A percentile compares a stretch with the other conserved stretches of the same genome.
phyloP scores from a whole-genome alignment of 2,113 vertebrate species.

The Podarcis cretensis region DNA sequence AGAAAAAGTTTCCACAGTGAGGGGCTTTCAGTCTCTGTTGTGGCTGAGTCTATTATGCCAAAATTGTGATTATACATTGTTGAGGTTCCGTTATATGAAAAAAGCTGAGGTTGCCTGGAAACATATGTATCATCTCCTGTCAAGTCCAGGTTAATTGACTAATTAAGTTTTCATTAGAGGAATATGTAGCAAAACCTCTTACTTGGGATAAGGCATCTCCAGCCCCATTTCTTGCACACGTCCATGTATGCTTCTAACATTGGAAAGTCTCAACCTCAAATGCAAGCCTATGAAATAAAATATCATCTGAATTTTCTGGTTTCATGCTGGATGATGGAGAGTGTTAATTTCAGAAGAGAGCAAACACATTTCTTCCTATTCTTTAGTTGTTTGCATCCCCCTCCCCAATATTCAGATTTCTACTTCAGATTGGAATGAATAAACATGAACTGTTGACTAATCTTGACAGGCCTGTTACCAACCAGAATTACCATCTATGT shows the following conservation, averaged over 20 bases:
- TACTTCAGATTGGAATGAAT: not conserved
- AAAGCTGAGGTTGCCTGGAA: too few species aligned
- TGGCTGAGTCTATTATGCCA: too few species aligned
- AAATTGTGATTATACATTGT: too few species aligned
- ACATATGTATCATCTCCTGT: too few species aligned
- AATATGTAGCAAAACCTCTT: too few species aligned
- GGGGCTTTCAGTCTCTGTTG: too few species aligned
- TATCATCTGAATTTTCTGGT: fast-evolving
- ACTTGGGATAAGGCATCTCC: too few species aligned
- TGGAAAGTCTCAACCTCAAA: not conserved
- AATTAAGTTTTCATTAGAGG: too few species aligned
- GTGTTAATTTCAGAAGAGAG: not conserved
- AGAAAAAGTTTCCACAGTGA: too few species aligned
- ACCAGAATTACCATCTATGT: not conserved
- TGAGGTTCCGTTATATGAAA: too few species aligned
- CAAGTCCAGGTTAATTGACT: too few species aligned
- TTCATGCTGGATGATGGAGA: not conserved
- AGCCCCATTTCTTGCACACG: too few species aligned
- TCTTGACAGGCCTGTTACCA: not conserved
- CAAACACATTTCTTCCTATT: not conserved
- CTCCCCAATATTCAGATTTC: not conserved
- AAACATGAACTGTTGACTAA: not conserved
- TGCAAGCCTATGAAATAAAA: not conserved
- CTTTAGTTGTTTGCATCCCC: not conserved
- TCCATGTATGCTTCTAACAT: conserved; percentile 18